Evolutionary conservation across 2,797 vertebrate species (phyloP), one percentile per base, ranked within the genome.

Genomic region (Rallus crepitans): DNA sequence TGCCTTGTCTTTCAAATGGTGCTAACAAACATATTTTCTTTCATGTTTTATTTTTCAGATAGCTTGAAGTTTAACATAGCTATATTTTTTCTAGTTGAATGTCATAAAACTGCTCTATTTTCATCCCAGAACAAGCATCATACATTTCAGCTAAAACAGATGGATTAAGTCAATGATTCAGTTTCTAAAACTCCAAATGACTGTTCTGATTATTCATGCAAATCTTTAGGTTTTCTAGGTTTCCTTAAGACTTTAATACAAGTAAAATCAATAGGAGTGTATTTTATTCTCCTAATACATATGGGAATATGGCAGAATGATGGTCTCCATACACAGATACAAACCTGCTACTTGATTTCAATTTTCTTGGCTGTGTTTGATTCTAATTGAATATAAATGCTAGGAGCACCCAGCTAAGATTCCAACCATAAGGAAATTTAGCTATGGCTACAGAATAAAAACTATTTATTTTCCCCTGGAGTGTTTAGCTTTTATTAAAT

Each of bases 401-500:
- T 92, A 73, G 28, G 59, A 95, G 83, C 60, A 95, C 78, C 79
- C 71, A 85, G 55, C 95, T 95, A 96, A 80, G 72, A 92, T 88
- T 95, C 80, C 91, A 93, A 82, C 65, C 25, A 68, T 91, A 89
- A 94, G 73, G 85, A 97, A 96, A 95, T 86, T 84, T 79, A 91
- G 78, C 87, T 86, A 84, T 65, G 24, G 70, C 69, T 95, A 87
- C 68, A 45, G 55, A 94, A 92, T 60, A 78, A 93, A 87, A 90
- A 37, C 80, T 91, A 86, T 89, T 93, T 97, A 56, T 93, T 95
- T 94, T 83, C 71, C 93, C 80, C 89, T 92, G 83, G 87, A 96
- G 90, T 91, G 93, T 96, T 95, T 96, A 92, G 93, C 66, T 96
- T 93, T 96, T 92, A 96, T 94, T 97, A 93, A 96, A 97, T 94